Base-by-base conservation (phyloP, 1,140 invertebrate species). In the Conopomorpha cramerella region DNA sequence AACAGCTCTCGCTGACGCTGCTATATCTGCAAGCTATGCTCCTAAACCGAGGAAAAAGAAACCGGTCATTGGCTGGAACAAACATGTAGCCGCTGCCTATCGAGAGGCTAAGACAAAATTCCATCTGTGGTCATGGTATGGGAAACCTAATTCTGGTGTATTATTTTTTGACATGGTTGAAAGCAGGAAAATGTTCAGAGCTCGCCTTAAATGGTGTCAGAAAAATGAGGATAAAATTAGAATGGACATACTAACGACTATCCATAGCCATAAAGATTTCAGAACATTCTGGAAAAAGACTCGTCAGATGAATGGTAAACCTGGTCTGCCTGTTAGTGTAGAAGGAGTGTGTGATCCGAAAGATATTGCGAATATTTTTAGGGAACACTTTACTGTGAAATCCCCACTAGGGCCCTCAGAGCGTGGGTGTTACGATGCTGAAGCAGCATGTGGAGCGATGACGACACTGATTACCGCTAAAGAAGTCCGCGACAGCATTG, bases 201-300 rank as follows among this genome's bases (percentile, higher is more conserved):
- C 35, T 2, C 4, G 16, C 10, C 16, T 36, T 10, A 36, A 36
- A 30, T 36, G 35, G 35, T 36, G 35, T 13, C 35, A 36, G 14
- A 17, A 36, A 29, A 19, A 29, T 11, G n/a, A 30, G 8, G 10
- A 36, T 1, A 19, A 36, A 13, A 25, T 36, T 29, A 29, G 19
- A 30, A 36, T 28, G 26, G 27, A 36, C 11, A 25, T 36, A 4
- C 10, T 36, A 8, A 27, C 35, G 2, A 14, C 16, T 11, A 8
- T 29, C 2, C 35, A 36, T 29, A 2, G 2, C n/a, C 10, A 12
- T 3, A 10, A 34, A 3, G 31, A 34, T 16, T 31, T 31, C 16
- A 3, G 15, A 7, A 16, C 2, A 7, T 31, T 31, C 16, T 31
- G 30, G 30, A 31, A 31, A 16, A 15, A 2, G 2, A 31, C 30